Evolutionary conservation across 2,113 vertebrate genomes (phyloP).

Genomic region (Rissa tridactyla): DNA sequence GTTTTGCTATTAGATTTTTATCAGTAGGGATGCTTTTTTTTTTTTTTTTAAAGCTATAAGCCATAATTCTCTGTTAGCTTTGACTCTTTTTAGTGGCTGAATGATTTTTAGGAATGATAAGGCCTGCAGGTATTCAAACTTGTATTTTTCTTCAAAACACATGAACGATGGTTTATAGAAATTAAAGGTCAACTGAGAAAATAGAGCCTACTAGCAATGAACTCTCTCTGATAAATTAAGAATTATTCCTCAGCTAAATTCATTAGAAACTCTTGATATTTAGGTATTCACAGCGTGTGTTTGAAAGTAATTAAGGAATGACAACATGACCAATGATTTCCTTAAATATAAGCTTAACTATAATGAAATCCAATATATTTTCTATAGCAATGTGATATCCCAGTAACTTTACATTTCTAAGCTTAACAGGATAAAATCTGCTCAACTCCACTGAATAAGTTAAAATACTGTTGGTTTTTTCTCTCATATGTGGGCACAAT

Average conservation of each 20-base stretch:
- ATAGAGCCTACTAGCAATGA: neutral
- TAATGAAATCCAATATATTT: neutral
- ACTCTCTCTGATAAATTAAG: neutral
- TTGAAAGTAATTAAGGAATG: neutral
- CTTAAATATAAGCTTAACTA: neutral
- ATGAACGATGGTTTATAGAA: neutral
- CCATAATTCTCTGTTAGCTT: neutral
- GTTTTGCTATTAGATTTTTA: neutral
- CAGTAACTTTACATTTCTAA: neutral
- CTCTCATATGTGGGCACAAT: neutral
- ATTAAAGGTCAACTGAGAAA: neutral
- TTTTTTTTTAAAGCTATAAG: neutral
- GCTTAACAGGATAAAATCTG: neutral
- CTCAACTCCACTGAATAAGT: neutral
- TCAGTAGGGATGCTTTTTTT: neutral
- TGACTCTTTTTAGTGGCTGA: neutral
- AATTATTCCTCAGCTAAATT: neutral
- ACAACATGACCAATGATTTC: neutral
- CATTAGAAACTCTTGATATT: neutral
- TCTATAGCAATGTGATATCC: accelerated
- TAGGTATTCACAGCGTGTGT: neutral
- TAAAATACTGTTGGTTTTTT: neutral
- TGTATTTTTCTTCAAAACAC: neutral
- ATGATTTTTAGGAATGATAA: neutral
- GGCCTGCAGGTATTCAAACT: neutral